phyloP scores from a whole-genome alignment of 2,113 vertebrate genomes.

The Pangasianodon hypophthalmus region DNA sequence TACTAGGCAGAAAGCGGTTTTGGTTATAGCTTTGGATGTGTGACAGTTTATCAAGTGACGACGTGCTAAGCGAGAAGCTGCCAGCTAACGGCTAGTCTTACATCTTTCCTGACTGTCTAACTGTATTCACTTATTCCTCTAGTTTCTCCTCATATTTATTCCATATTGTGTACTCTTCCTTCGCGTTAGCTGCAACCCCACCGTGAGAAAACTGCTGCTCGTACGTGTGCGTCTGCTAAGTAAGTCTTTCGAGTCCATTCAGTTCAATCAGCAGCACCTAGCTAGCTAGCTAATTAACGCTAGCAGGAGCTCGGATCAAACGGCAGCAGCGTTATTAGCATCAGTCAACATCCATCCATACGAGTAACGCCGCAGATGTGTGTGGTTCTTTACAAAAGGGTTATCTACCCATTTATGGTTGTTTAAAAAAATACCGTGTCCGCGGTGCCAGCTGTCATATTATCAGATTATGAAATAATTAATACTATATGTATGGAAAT shows the following conservation, averaged over 20 bases:
- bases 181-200: not conserved
- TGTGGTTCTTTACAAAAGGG: not conserved
- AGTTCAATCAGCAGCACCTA: not conserved
- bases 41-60: not conserved
- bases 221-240: not conserved
- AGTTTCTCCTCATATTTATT: not conserved
- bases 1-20: not conserved
- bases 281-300: slow-evolving; percentile 17
- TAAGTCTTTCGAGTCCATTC: not conserved
- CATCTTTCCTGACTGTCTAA: not conserved
- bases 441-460: not conserved
- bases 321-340: slow-evolving; percentile 15
- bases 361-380: slow-evolving; percentile 17
- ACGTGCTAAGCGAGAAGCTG: not conserved
- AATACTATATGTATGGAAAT: not conserved
- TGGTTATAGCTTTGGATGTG: not conserved
- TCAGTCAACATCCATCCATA: slow-evolving; percentile 39
- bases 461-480: not conserved
- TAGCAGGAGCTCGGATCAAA: slow-evolving; percentile 30
- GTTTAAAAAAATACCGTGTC: not conserved
- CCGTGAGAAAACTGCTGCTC: not conserved
- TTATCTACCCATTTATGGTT: not conserved
- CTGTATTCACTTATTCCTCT: no score
- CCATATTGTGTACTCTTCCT: not conserved
- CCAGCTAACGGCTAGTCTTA: not conserved